Conservation (phyloP, 2,113 vertebrate genomes). For the Pseudopipra pipra region DNA sequence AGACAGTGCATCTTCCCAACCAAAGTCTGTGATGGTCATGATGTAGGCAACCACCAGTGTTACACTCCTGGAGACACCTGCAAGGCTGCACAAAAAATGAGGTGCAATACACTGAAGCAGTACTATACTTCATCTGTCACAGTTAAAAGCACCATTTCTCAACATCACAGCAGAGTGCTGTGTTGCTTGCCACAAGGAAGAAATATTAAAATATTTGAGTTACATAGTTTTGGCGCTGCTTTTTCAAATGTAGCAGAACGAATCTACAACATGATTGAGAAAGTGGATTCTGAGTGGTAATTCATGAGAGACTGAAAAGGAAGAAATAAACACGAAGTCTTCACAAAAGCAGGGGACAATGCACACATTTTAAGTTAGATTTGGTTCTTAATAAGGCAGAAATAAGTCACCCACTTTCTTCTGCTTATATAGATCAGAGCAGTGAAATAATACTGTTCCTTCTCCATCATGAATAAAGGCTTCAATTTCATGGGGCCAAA, state of each 20-base stretch:
- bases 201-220: neutral
- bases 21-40: constrained; percentile 91
- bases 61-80: constrained; percentile 94
- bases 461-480: neutral
- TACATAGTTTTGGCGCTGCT: neutral
- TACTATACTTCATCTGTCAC: neutral
- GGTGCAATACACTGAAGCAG: neutral
- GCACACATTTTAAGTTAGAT: neutral
- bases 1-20: constrained; percentile 90
- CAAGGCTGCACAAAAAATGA: constrained; percentile 77
- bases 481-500: neutral
- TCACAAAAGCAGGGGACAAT: neutral
- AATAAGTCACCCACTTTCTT: neutral
- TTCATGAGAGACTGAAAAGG: neutral
- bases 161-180: neutral
- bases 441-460: neutral
- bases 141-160: neutral
- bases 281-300: neutral
- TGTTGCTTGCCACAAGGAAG: neutral
- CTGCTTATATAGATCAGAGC: neutral
- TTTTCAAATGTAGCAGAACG: neutral
- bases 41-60: constrained; percentile 94
- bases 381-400: neutral
- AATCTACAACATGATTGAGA: neutral
- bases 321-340: neutral